Evolutionary conservation across 2,113 vertebrate species (phyloP), one percentile per base, ranked within the genome.

Genomic region (Heterotis niloticus): DNA sequence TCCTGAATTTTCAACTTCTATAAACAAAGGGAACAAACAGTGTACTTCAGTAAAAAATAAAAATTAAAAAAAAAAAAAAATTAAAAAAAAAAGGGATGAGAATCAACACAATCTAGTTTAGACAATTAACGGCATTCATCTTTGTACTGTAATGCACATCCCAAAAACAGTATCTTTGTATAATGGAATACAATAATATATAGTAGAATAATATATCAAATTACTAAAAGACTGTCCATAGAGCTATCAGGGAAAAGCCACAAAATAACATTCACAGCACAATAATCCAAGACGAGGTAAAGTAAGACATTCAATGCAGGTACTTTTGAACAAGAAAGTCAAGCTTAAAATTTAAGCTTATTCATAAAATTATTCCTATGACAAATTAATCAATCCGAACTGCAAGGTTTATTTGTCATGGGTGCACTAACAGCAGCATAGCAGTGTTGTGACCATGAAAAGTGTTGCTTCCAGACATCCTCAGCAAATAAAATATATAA

Each of bases 1-100:
- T 97, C 96, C 88, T 96, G 95, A 85, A 96, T 92, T 86, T 94
- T 97, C 85, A 99, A 87, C 85, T 95, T 99, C 96, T 99, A 88
- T 82, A 83, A 24, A n/a, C 44, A 29, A 24, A 12, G 2, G 34
- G n/a, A 4, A 29, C 34, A 44, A 26, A 69, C 28, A 29, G 10
- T 71, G 1, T 0, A 67, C 64, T 18, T 82, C 59, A 65, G 68
- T 44, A 29, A 23, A 14, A 68, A 23, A 62, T 14, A 71, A 2
- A 81, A 24, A 14, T 67, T 74, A 79, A 75, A 44, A 44, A 44
- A 44, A 44, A 44, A 44, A 44, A 2, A 44, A 2, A 44, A 44
- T 44, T 7, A 44, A 2, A 44, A 44, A 7, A 44, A 44, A n/a
- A n/a, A n/a, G n/a, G n/a, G n/a, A n/a, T n/a, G n/a, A n/a, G n/a